A percentile compares a stretch with the other conserved stretches of the same genome.
phyloP scores from a whole-genome alignment of 2,888 invertebrate genomes.

The Nemapogon koenigi region DNA sequence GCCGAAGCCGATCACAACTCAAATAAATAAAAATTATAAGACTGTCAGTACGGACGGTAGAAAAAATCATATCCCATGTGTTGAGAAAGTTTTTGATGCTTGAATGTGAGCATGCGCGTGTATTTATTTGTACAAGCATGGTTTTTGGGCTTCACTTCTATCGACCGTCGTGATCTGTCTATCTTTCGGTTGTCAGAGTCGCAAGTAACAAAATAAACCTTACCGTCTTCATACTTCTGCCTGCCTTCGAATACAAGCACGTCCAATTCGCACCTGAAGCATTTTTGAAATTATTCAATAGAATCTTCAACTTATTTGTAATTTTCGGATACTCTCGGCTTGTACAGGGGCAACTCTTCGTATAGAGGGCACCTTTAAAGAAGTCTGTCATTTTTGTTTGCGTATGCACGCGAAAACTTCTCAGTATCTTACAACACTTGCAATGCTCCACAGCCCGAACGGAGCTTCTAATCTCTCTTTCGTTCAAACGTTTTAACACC shows the following conservation, averaged over 20 bases:
- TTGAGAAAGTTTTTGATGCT: neutral
- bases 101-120: neutral
- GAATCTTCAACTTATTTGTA: conserved; percentile 33
- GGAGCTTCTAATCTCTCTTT: neutral
- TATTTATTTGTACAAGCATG: neutral
- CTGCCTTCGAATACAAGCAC: conserved; percentile 18
- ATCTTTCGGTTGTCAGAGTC: no score
- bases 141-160: neutral
- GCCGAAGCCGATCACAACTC: no score
- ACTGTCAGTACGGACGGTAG: no score
- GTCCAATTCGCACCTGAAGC: conserved; percentile 21
- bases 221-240: neutral
- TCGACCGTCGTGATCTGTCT: neutral
- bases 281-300: conserved; percentile 29
- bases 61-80: neutral
- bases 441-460: conserved; percentile 28
- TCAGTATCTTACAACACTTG: conserved; percentile 33
- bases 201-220: neutral
- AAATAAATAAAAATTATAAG: no score
- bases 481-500: no score
- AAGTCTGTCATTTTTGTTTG: conserved; percentile 39
- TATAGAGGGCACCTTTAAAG: conserved; percentile 22
- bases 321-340: conserved; percentile 27
- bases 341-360: conserved; percentile 29
- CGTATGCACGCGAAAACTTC: conserved; percentile 27